Percentiles rank a stretch among this genome's conserved stretches.
Conservation (phyloP, 2,888 invertebrate species). For the Acleris cristana region DNA sequence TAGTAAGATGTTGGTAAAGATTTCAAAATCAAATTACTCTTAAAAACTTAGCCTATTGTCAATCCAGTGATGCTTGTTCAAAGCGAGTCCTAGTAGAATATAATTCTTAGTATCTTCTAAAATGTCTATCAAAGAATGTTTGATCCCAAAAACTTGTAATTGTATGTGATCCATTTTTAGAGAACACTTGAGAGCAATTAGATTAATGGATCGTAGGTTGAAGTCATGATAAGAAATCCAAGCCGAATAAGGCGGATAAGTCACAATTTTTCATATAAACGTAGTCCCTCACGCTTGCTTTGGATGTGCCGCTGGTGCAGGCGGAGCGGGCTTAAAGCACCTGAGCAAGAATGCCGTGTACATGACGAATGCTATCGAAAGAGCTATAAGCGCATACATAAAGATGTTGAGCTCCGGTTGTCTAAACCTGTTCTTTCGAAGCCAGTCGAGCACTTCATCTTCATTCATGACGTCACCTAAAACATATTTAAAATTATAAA, state of each 20-base stretch:
- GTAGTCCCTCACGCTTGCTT: conserved; percentile 85
- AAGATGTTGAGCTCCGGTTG: conserved; percentile 96
- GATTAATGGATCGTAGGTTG: conserved; percentile 44
- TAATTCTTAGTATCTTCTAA: conserved; percentile 46
- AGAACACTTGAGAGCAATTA: conserved; percentile 49
- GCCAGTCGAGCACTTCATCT: conserved; percentile 95
- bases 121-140: conserved; percentile 58
- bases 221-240: conserved; percentile 37
- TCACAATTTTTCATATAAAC: conserved; percentile 32
- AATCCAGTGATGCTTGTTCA: conserved; percentile 50
- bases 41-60: conserved; percentile 45
- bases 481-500: conserved; percentile 40
- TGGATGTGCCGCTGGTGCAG: conserved; percentile 85
- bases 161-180: conserved; percentile 46
- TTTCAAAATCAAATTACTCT: conserved; percentile 41
- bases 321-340: conserved; percentile 91
- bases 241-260: conserved; percentile 44
- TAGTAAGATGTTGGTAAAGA: conserved; percentile 42
- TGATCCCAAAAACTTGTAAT: conserved; percentile 74
- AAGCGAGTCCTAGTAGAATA: conserved; percentile 36
- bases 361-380: conserved; percentile 92
- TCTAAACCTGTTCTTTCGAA: conserved; percentile 95
- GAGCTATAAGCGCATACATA: conserved; percentile 95
- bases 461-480: conserved; percentile 93
- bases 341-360: conserved; percentile 96